Conservation (phyloP, 2,888 invertebrate species). For the Malachius bipustulatus region DNA sequence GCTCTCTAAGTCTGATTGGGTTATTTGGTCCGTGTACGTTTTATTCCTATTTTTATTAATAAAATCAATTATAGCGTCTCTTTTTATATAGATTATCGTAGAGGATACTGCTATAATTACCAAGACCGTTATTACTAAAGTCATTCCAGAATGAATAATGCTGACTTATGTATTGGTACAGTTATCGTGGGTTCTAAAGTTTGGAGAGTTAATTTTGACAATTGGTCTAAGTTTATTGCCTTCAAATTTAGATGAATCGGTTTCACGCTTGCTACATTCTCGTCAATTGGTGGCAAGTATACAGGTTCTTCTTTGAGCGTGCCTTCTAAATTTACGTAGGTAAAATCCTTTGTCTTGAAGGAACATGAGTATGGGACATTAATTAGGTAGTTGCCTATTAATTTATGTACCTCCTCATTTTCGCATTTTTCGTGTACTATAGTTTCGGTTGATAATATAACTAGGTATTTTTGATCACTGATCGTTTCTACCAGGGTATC, state of each 20-base stretch:
- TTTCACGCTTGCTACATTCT: slow-evolving; percentile 1
- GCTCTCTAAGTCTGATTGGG: no score
- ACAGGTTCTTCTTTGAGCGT: background rate
- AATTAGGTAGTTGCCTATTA: background rate
- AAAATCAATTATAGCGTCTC: no score
- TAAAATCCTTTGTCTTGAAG: background rate
- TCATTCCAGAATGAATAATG: no score
- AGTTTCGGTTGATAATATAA: background rate
- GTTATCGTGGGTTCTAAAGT: no score
- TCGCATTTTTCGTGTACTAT: slow-evolving; percentile 1
- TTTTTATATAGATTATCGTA: no score
- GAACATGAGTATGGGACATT: background rate
- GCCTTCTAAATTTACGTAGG: background rate
- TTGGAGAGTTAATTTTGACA: background rate
- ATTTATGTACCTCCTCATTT: background rate
- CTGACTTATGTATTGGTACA: no score
- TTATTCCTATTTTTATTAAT: no score
- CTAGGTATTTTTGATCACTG: background rate
- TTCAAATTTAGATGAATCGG: background rate
- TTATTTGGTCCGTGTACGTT: no score
- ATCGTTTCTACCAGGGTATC: background rate
- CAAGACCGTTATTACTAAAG: no score
- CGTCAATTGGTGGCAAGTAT: background rate
- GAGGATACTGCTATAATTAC: no score
- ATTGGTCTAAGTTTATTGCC: background rate